Evolutionary conservation across 1,140 invertebrate species (phyloP).

Genomic region (Cherax quadricarinatus): DNA sequence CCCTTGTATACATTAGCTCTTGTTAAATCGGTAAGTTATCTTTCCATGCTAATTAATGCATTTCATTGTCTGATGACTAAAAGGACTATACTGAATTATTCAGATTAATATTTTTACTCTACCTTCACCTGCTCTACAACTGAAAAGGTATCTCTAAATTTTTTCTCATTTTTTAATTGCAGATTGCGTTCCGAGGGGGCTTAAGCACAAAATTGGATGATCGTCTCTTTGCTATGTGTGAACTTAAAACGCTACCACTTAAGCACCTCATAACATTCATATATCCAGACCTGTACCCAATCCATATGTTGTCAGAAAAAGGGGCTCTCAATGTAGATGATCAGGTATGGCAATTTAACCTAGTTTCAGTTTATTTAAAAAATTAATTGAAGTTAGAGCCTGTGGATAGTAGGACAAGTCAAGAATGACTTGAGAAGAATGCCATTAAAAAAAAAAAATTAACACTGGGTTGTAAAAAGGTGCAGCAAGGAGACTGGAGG

Average conservation of each 20-base stretch:
- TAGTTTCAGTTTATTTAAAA: background rate
- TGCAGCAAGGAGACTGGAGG: no score
- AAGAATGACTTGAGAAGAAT: no score
- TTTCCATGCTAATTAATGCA: background rate
- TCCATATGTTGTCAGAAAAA: conserved; percentile 86
- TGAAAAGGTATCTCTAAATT: background rate
- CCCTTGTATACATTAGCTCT: conserved; percentile 94
- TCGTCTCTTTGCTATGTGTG: conserved; percentile 93
- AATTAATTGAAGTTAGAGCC: no score
- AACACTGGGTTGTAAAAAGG: no score
- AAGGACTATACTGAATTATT: background rate
- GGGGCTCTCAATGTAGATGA: conserved; percentile 75
- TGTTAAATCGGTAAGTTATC: conserved; percentile 88
- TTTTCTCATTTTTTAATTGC: conserved; percentile 72
- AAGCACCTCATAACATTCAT: conserved; percentile 84
- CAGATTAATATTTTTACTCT: background rate
- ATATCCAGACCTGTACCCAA: conserved; percentile 95
- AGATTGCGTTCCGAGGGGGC: conserved; percentile 92
- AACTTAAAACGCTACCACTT: conserved; percentile 93
- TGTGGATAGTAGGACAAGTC: no score
- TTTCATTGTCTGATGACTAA: no score
- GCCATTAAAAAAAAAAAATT: no score
- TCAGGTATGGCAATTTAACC: conserved; percentile 74
- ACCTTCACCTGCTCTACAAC: background rate
- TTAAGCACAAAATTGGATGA: conserved; percentile 94